These are phyloP conservation scores for Bimastos eiseni DNA, from an alignment of 2,888 invertebrate species.

Conservation along the genomic window DNA sequence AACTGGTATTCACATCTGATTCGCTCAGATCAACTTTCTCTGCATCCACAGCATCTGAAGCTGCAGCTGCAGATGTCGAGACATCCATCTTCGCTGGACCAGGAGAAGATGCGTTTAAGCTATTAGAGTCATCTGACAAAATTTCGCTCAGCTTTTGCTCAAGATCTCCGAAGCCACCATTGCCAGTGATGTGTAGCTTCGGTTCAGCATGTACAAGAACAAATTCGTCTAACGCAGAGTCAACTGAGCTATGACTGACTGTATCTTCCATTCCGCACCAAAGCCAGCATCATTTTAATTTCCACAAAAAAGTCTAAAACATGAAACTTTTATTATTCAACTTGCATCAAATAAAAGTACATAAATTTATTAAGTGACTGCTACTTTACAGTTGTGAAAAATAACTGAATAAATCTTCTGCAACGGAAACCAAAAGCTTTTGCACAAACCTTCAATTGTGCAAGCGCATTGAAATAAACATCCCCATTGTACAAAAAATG, in stretches of 20 bases:
- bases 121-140: constrained; percentile 46
- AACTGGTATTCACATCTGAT: neutral
- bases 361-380: neutral
- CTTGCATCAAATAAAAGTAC: too few relatives aligned
- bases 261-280: constrained; percentile 55
- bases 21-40: neutral
- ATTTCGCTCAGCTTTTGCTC: constrained; percentile 70
- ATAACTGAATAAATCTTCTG: too few relatives aligned
- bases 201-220: constrained; percentile 71
- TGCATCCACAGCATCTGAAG: neutral
- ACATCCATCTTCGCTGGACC: constrained; percentile 26
- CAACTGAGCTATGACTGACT: constrained; percentile 71
- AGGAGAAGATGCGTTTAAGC: neutral
- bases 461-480: too few relatives aligned
- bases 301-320: neutral
- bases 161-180: constrained; percentile 71
- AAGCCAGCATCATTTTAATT: constrained; percentile 16
- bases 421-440: too few relatives aligned
- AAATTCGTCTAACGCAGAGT: constrained; percentile 74
- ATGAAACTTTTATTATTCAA: neutral
- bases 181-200: constrained; percentile 67
- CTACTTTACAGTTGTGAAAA: too few relatives aligned
- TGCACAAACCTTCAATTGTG: too few relatives aligned
- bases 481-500: too few relatives aligned
- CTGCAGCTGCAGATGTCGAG: neutral